Percentiles rank a stretch among this genome's conserved stretches.
Conservation (phyloP, 2,113 vertebrate genomes). For the Tringa solitaria region DNA sequence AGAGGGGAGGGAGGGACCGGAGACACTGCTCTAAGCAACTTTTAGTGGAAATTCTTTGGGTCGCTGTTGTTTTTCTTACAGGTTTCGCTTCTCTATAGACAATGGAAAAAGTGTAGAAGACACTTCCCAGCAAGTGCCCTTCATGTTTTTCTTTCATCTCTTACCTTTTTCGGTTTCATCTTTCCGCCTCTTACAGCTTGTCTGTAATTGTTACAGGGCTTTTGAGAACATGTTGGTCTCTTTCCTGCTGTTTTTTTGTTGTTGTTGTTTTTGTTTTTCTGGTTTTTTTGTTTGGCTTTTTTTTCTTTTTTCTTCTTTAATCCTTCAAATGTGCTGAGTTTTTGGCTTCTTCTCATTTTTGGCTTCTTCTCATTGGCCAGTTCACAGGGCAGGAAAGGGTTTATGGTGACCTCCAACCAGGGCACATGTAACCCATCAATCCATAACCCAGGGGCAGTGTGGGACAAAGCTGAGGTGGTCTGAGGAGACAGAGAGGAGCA, state of each 20-base stretch:
- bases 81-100: conserved; percentile 66
- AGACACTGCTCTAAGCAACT: conserved; percentile 54
- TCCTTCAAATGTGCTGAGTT: neutral
- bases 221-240: conserved; percentile 3
- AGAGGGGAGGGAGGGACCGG: conserved; percentile 15
- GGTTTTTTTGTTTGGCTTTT: neutral
- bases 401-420: neutral
- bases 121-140: conserved; percentile 75
- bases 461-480: neutral
- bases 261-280: neutral
- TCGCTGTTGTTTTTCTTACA: conserved; percentile 67
- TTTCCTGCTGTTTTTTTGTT: neutral
- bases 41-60: conserved; percentile 67
- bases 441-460: neutral
- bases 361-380: neutral
- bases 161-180: conserved; percentile 66
- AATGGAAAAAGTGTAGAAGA: conserved; percentile 77
- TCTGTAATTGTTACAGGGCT: conserved; percentile 12
- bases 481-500: neutral
- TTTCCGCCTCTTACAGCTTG: conserved; percentile 25
- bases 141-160: conserved; percentile 68
- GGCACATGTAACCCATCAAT: neutral
- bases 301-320: neutral
- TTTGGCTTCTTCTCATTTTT: neutral
- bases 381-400: neutral